Evolutionary conservation across 2,888 invertebrate genomes (phyloP).

Genomic region (Falcaria lacertinaria): DNA sequence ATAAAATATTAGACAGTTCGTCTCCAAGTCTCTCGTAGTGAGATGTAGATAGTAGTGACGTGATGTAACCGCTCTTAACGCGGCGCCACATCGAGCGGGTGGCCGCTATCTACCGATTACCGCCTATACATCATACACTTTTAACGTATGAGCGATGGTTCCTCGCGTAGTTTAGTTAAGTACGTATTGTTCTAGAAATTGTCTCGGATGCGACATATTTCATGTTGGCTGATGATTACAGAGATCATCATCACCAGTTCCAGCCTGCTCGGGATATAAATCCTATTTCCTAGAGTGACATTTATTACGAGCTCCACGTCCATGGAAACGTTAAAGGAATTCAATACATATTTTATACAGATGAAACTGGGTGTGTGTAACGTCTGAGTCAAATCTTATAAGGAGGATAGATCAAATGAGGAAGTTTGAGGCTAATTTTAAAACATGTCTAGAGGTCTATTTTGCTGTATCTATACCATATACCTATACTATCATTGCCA

Average conservation of each 20-base stretch:
- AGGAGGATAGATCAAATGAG: no score
- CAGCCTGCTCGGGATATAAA: background rate
- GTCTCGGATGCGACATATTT: background rate
- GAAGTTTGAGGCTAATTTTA: no score
- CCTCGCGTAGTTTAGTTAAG: background rate
- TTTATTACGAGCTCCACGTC: no score
- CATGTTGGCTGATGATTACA: background rate
- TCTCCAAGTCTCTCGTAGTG: constrained; percentile 32
- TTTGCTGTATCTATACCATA: no score
- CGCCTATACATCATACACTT: constrained; percentile 8
- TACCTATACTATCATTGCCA: no score
- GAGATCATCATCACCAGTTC: background rate
- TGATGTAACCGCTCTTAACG: constrained; percentile 39
- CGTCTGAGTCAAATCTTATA: no score
- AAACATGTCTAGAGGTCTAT: no score
- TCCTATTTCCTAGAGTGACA: background rate
- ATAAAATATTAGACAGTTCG: constrained; percentile 6
- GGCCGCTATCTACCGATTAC: constrained; percentile 29
- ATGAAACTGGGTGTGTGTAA: no score
- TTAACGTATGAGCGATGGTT: background rate
- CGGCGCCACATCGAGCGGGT: constrained; percentile 56
- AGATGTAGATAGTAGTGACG: constrained; percentile 51
- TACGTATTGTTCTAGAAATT: background rate
- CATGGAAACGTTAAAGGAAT: no score
- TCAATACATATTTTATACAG: no score